These are phyloP conservation scores for Oxycera nigricornis DNA, from an alignment of 2,888 invertebrate species.

Conservation along the genomic window DNA sequence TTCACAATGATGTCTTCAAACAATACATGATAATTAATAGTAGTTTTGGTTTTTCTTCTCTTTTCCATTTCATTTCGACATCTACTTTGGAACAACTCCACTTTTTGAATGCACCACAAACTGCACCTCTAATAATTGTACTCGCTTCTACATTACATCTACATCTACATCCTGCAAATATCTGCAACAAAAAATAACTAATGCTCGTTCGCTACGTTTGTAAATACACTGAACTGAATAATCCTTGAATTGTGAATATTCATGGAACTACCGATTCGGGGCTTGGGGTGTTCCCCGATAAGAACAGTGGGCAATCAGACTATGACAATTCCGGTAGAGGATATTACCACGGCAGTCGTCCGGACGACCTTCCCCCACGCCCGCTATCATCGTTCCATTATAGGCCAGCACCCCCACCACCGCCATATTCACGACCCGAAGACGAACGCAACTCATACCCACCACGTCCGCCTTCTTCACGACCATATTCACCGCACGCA, in stretches of 20 bases:
- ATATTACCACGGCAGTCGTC: constrained; percentile 68
- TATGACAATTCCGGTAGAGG: constrained; percentile 70
- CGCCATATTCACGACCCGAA: constrained; percentile 21
- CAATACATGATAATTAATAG: neutral
- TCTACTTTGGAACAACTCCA: constrained; percentile 26
- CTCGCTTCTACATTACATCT: constrained; percentile 25
- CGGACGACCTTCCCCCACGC: constrained; percentile 53
- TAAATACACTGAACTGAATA: constrained; percentile 30
- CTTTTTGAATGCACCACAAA: constrained; percentile 36
- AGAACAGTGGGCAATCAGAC: constrained; percentile 67
- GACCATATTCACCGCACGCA: constrained; percentile 44
- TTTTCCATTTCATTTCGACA: constrained; percentile 25
- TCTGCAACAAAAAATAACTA: neutral
- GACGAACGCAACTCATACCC: constrained; percentile 28
- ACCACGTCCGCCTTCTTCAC: constrained; percentile 40
- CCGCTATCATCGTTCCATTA: constrained; percentile 39
- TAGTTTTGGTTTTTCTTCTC: constrained; percentile 25
- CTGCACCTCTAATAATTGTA: constrained; percentile 25
- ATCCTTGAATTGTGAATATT: constrained; percentile 4
- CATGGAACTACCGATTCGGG: neutral
- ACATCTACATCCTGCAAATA: constrained; percentile 1
- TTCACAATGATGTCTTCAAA: too few species aligned
- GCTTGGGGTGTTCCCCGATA: constrained; percentile 1
- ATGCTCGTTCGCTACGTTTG: constrained; percentile 2
- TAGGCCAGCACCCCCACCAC: constrained; percentile 42